Conservation (phyloP, 2,113 vertebrate species). For the Stomatorhinus ivindoensis region DNA sequence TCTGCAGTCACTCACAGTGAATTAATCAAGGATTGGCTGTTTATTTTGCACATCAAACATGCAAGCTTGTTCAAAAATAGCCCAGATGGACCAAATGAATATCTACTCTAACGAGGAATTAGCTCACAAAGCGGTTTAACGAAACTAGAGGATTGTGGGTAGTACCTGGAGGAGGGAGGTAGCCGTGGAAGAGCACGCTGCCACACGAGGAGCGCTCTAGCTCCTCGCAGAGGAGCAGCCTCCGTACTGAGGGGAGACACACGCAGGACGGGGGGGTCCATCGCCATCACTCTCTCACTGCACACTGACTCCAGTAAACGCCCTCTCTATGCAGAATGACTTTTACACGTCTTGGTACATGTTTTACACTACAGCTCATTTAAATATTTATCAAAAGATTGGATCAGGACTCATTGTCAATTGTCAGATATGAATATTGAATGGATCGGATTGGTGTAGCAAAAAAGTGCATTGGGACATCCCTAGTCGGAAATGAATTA, state of each 20-base stretch:
- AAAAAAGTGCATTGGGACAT: background rate
- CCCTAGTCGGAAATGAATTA: background rate
- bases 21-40: background rate
- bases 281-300: background rate
- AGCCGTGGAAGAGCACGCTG: conserved; percentile 95
- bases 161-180: conserved; percentile 87
- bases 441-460: background rate
- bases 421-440: background rate
- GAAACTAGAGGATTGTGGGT: background rate
- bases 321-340: background rate
- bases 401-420: background rate
- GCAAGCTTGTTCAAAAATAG: background rate
- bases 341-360: background rate
- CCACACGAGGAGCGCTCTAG: conserved; percentile 94
- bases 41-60: background rate
- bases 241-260: conserved; percentile 64
- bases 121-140: background rate
- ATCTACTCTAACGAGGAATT: background rate
- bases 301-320: background rate
- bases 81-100: background rate
- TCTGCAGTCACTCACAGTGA: background rate
- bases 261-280: conserved; percentile 4
- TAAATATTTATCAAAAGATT: background rate
- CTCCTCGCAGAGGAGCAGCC: conserved; percentile 89
- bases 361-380: background rate